phyloP scores from a whole-genome alignment of 2,888 invertebrate genomes.

The Rhagonycha lutea region DNA sequence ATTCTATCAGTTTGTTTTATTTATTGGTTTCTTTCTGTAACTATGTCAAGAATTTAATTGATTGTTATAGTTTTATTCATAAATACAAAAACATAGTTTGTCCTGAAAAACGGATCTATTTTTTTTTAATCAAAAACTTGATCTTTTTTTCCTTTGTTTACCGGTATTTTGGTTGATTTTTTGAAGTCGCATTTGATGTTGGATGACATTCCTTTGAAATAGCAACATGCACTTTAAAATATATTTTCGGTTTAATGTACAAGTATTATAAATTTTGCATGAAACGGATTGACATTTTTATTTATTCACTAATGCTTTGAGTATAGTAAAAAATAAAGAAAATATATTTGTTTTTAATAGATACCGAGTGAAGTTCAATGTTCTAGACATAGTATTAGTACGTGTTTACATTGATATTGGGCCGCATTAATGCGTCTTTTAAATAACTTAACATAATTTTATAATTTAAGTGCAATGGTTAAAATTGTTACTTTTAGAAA shows the following conservation, averaged over 20 bases:
- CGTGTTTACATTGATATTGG: not conserved
- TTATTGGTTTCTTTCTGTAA: not conserved
- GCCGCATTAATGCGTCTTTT: not conserved
- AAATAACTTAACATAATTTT: not conserved
- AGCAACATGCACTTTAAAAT: not conserved
- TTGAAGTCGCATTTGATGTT: not conserved
- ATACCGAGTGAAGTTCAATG: not conserved
- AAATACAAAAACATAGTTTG: not conserved
- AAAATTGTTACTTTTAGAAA: too few species aligned
- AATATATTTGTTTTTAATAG: not conserved
- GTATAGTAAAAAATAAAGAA: not conserved
- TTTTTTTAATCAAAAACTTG: not conserved
- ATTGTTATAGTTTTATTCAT: not conserved
- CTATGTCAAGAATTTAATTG: not conserved
- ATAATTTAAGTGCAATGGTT: too few species aligned
- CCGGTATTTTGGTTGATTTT: not conserved
- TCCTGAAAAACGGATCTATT: not conserved
- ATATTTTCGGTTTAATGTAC: not conserved
- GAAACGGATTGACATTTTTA: not conserved
- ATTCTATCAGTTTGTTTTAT: not conserved
- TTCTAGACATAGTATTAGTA: not conserved
- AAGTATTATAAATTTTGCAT: not conserved
- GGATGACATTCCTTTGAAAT: not conserved
- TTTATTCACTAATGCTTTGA: not conserved
- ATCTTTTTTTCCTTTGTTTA: not conserved